Evolutionary conservation across 1,140 invertebrate genomes (phyloP).

Genomic region (Daktulosphaira vitifoliae): DNA sequence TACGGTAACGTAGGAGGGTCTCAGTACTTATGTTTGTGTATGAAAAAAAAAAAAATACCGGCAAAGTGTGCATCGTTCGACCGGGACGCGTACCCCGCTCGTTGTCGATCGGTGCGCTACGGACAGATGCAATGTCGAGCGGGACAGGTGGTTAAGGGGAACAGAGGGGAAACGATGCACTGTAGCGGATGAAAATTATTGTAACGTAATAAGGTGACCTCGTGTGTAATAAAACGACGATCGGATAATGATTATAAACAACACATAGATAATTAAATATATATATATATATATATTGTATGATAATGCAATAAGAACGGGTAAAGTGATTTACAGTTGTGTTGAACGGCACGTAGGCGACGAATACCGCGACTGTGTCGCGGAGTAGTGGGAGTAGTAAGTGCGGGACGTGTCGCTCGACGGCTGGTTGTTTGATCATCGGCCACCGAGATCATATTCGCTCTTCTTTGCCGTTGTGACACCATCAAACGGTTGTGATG

Average conservation of each 20-base stretch:
- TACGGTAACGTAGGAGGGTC: no score
- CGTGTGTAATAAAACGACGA: conserved; percentile 20
- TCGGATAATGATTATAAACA: conserved; percentile 21
- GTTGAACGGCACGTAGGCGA: conserved; percentile 7
- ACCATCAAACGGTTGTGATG: no score
- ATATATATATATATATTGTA: no score
- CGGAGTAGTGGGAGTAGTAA: not conserved
- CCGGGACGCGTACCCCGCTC: not conserved
- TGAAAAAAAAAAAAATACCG: no score
- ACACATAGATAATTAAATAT: not conserved
- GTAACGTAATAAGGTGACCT: conserved; percentile 21
- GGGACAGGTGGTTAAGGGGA: not conserved
- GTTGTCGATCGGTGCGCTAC: not conserved
- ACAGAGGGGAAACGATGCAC: not conserved
- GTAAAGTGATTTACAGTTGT: no score
- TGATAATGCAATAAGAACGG: no score
- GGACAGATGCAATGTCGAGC: not conserved
- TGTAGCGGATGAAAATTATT: not conserved
- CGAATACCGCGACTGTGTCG: no score
- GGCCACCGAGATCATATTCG: no score
- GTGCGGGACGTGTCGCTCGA: not conserved
- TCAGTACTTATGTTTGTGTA: no score
- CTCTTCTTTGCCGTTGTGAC: no score
- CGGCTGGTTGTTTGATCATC: no score
- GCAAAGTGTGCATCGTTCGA: not conserved